Percentiles rank a stretch among this genome's conserved stretches.
Evolutionary conservation across 2,888 invertebrate species (phyloP).

Genomic region (Tanytarsus gracilentus): DNA sequence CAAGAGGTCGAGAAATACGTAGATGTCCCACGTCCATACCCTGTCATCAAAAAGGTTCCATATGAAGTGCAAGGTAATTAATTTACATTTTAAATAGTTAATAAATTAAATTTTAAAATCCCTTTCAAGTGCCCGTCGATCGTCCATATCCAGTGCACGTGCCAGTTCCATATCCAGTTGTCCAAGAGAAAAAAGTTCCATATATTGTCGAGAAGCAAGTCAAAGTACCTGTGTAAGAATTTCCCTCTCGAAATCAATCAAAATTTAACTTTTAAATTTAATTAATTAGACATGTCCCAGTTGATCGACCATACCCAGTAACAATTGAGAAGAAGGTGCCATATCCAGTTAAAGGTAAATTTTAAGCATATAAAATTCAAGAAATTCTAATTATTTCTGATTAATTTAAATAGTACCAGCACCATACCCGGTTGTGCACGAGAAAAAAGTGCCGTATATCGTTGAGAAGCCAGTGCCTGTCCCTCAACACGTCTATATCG

Average conservation of each 20-base stretch:
- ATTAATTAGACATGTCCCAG: constrained; percentile 48
- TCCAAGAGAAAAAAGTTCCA: constrained; percentile 44
- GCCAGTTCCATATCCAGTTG: constrained; percentile 51
- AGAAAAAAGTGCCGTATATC: constrained; percentile 62
- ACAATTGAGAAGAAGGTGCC: constrained; percentile 57
- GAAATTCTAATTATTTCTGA: constrained; percentile 53
- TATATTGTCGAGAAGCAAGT: not conserved
- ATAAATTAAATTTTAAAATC: no score
- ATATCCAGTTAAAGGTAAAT: constrained; percentile 41
- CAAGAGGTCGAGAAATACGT: no score
- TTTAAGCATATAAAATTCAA: constrained; percentile 47
- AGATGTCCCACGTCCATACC: no score
- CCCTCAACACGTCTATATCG: constrained; percentile 47
- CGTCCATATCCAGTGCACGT: constrained; percentile 56
- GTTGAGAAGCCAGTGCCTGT: constrained; percentile 57
- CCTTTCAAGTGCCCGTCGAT: constrained; percentile 57
- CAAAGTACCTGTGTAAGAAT: constrained; percentile 47
- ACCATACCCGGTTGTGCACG: constrained; percentile 60
- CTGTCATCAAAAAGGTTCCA: no score
- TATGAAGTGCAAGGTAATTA: no score
- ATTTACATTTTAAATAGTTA: no score
- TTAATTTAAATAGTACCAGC: constrained; percentile 54
- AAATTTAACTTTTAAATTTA: constrained; percentile 53
- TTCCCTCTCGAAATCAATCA: constrained; percentile 53
- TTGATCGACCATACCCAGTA: constrained; percentile 65